phyloP scores from a whole-genome alignment of 2,113 vertebrate genomes.

The Varanus salvator region DNA sequence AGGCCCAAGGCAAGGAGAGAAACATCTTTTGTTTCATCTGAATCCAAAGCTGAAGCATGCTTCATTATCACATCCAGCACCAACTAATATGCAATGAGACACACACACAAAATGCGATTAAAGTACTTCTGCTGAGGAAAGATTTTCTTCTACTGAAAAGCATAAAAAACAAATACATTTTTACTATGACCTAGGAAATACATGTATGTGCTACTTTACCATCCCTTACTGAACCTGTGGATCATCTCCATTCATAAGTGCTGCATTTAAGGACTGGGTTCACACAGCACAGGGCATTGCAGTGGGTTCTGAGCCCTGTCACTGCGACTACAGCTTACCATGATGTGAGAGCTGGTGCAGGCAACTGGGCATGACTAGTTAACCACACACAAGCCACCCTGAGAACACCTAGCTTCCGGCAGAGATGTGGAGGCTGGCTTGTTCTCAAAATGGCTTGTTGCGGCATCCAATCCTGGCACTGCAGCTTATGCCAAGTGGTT shows the following conservation, averaged over 20 bases:
- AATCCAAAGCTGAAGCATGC: conserved; percentile 81
- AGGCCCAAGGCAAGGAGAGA: conserved; percentile 88
- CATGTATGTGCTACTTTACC: too few relatives aligned
- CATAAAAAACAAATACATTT: not conserved
- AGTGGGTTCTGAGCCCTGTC: too few relatives aligned
- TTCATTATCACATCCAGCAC: conserved; percentile 84
- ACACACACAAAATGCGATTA: conserved; percentile 23
- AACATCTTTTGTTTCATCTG: conserved; percentile 78
- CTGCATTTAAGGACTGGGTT: not conserved
- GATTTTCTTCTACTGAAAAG: not conserved
- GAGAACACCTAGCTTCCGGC: too few relatives aligned
- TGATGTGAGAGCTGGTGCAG: too few relatives aligned
- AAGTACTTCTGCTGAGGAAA: not conserved
- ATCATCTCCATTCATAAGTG: not conserved
- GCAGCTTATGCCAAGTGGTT: too few relatives aligned
- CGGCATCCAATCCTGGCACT: too few relatives aligned
- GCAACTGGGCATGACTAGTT: too few relatives aligned
- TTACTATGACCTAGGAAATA: not conserved
- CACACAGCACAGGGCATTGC: not conserved
- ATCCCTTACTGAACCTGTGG: not conserved
- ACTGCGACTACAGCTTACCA: too few relatives aligned
- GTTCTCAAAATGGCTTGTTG: too few relatives aligned
- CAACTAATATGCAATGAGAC: conserved; percentile 73
- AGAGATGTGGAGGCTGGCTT: too few relatives aligned
- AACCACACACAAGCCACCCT: too few relatives aligned